Evolutionary conservation across 1,140 invertebrate genomes (phyloP).

Genomic region (Colletes latitarsis): DNA sequence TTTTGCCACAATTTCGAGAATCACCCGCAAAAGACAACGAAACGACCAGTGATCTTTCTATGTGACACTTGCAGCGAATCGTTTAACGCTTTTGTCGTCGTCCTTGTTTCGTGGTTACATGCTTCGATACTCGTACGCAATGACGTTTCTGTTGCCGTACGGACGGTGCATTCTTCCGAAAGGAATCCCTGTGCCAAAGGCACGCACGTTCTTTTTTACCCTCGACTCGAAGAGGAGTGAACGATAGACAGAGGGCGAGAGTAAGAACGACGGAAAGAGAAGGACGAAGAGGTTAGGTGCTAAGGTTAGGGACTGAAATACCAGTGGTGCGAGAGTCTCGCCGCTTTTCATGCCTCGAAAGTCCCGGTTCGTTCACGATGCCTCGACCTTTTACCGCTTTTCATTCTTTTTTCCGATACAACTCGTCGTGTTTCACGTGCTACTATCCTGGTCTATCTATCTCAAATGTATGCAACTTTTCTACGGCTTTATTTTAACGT

Average conservation of each 20-base stretch:
- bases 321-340: constrained; percentile 44
- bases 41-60: background rate
- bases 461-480: background rate
- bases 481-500: constrained; percentile 22
- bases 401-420: constrained; percentile 15
- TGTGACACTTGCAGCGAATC: background rate
- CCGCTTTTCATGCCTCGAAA: constrained; percentile 38
- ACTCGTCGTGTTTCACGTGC: constrained; percentile 15
- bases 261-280: constrained; percentile 19
- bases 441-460: constrained; percentile 4
- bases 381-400: constrained; percentile 46
- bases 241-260: constrained; percentile 3
- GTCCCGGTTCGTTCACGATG: constrained; percentile 2
- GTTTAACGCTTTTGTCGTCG: background rate
- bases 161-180: constrained; percentile 12
- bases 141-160: background rate
- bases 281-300: constrained; percentile 55
- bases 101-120: background rate
- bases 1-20: background rate
- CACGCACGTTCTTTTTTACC: constrained; percentile 40
- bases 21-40: background rate
- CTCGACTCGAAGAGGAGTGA: constrained; percentile 14
- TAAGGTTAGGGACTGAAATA: constrained; percentile 65
- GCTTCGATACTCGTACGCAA: background rate
- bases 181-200: constrained; percentile 26